phyloP scores from a whole-genome alignment of 2,113 vertebrate species.

The Rhinoptilus africanus region DNA sequence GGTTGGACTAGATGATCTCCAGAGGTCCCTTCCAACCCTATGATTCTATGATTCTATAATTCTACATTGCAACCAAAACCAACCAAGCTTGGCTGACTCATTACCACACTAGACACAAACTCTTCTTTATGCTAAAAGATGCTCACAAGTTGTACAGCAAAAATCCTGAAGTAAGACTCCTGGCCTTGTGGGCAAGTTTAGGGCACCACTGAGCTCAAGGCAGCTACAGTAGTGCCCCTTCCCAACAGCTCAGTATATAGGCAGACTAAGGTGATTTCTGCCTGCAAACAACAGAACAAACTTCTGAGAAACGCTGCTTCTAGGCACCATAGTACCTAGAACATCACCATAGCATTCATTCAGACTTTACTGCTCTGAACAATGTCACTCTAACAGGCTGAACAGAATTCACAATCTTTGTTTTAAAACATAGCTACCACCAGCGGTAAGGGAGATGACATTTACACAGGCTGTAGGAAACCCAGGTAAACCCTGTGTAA shows the following conservation, averaged over 20 bases:
- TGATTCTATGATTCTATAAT: too few relatives aligned
- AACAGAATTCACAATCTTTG: background rate
- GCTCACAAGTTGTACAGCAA: background rate
- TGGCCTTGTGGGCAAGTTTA: background rate
- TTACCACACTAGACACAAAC: background rate
- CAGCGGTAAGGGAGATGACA: background rate
- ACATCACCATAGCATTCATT: background rate
- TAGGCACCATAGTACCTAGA: background rate
- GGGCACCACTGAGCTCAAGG: background rate
- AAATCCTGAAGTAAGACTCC: background rate
- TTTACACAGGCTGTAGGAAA: accelerated
- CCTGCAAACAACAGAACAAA: background rate
- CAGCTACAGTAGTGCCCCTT: accelerated
- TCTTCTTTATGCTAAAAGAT: background rate
- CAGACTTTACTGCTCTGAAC: background rate
- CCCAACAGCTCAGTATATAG: background rate
- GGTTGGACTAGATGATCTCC: too few relatives aligned
- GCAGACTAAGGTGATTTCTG: background rate
- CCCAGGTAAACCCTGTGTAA: too few relatives aligned
- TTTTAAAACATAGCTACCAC: background rate
- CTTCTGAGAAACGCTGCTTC: background rate
- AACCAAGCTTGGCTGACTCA: background rate
- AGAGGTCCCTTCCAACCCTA: too few relatives aligned
- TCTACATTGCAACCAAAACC: background rate
- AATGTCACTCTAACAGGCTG: accelerated